Base-by-base conservation (phyloP, 2,113 vertebrate species). In the Progne subis region DNA sequence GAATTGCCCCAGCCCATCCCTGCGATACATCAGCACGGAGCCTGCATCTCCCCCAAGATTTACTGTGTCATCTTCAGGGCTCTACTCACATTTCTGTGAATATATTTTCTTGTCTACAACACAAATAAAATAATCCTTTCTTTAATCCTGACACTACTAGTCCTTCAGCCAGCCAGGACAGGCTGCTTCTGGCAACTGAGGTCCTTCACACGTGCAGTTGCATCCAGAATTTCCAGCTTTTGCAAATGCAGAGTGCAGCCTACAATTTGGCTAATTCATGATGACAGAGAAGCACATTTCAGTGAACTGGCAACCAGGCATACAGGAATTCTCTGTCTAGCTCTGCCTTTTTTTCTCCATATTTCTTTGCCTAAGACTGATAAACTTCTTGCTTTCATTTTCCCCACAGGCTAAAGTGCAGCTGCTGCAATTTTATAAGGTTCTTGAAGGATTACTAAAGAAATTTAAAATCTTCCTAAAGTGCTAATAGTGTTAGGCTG, bases 391-490 rank as follows among this genome's bases (percentile, higher is more conserved):
- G 86, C 70, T 70, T 96, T 55, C 68, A 34, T 81, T 88, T 94
- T 44, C 52, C 76, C 71, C 12, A 19, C 28, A 26, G 77, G 71
- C 85, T 83, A 15, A 88, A 93, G 88, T 83, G 75, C 85, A 91
- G 71, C 63, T 70, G 20, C 63, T 74, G 82, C 71, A 87, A 81
- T 96, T 93, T 94, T 82, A 43, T 16, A 46, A 83, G 50, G 68
- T 67, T 81, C 64, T 75, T 86, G 85, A 77, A 81, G 56, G 79
- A 90, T 95, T 91, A 44, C 59, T 72, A 32, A 86, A 83, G 60
- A 88, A 82, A 94, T 77, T 63, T 95, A 12, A 94, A 94, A 77
- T 85, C 82, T 92, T 94, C 87, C 59, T 72, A 14, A 83, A 76
- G 80, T 87, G 41, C 63, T 83, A 90, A 88, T 88, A 69, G 63